Evolutionary conservation across 2,113 vertebrate species (phyloP).

Genomic region (Siniperca chuatsi): DNA sequence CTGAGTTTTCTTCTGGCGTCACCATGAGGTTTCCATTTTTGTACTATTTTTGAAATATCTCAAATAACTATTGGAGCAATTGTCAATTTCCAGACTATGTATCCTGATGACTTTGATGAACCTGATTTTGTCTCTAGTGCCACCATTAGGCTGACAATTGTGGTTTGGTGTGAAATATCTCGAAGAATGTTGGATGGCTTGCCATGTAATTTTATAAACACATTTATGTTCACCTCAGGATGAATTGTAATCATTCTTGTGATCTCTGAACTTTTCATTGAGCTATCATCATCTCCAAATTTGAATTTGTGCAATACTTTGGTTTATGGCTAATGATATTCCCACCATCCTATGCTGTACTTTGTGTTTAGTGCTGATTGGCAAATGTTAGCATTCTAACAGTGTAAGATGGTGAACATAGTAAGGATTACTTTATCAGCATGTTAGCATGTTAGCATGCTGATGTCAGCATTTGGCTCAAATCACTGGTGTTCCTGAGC

Average conservation of each 20-base stretch:
- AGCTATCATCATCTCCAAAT: no score
- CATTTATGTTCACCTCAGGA: not conserved
- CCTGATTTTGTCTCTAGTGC: not conserved
- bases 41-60: not conserved
- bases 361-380: not conserved
- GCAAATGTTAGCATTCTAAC: no score
- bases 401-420: no score
- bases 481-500: no score
- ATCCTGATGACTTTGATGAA: no score
- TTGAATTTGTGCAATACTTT: no score
- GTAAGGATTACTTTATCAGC: no score
- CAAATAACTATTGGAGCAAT: not conserved
- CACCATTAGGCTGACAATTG: not conserved
- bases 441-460: no score
- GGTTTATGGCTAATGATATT: not conserved
- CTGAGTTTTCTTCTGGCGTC: not conserved
- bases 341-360: not conserved
- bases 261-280: no score
- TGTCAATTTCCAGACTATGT: not conserved
- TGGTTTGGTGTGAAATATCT: not conserved
- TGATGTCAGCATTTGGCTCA: no score
- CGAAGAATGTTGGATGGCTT: not conserved
- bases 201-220: not conserved
- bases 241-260: no score
- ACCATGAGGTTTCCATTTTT: not conserved